Base-by-base conservation (phyloP, 2,113 vertebrate genomes). In the Lipotes vexillifer region DNA sequence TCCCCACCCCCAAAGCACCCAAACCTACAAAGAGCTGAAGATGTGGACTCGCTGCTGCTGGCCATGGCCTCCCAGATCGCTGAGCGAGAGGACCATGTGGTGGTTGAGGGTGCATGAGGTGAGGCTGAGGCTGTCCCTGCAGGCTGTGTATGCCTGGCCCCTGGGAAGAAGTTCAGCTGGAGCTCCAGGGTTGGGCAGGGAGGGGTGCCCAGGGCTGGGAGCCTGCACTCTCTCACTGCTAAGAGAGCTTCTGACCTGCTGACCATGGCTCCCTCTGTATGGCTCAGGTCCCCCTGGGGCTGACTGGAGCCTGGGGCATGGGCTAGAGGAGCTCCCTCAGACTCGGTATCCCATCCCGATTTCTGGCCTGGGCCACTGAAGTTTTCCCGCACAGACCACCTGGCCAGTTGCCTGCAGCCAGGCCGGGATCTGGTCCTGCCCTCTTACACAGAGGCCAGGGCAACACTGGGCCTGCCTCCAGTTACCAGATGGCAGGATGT, bases 341-440 rank as follows among this genome's bases (percentile, higher is more conserved):
- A 95, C 23, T 52, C 2, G 33, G 27, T 93, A 15, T 97, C 87
- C 87, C 59, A 75, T 96, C 74, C 41, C 86, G 99, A 99, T 97
- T 99, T 98, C 98, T 99, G 99, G 99, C 99, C 99, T 0, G 99
- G 99, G 27, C 98, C 99, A 0, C 72, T 99, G 78, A 99, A 98
- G 93, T 99, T 99, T 96, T 99, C 99, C 8, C 99, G 99, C 29
- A 98, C 99, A 27, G 99, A 99, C 96, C 94, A 99, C 81, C 97
- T 99, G 52, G 99, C 99, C 4, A 68, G 98, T 97, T 99, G 98
- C 71, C 97, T 99, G 95, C 99, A 99, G 94, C 98, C 98, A 94
- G 99, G 99, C 57, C 90, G 99, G 92, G 99, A 99, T 97, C 99
- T 99, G 86, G 99, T 99, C 63, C 98, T 99, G 59, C 98, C 98